These are phyloP conservation scores for Karalla daura DNA, from an alignment of 2,797 vertebrate species.

Conservation along the genomic window DNA sequence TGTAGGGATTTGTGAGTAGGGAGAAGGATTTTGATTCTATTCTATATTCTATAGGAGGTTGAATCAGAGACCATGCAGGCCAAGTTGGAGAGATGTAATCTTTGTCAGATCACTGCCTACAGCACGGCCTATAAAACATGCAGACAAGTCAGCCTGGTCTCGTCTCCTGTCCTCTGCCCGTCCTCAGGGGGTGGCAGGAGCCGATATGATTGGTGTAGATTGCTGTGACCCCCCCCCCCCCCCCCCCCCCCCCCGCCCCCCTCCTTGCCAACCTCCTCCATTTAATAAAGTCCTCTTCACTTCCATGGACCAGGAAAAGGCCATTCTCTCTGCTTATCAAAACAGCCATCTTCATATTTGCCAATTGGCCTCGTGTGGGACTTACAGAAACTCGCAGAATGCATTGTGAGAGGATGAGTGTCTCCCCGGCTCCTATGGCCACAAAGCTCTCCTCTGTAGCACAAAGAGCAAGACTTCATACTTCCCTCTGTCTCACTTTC, in stretches of 20 bases:
- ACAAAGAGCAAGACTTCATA: conserved; percentile 36
- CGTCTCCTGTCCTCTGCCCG: conserved; percentile 19
- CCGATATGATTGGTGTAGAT: conserved; percentile 35
- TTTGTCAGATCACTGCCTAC: no score
- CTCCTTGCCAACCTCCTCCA: conserved; percentile 7
- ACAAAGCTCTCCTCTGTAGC: conserved; percentile 52
- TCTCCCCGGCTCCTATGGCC: conserved; percentile 43
- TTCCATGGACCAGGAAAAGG: background rate
- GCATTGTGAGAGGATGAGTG: conserved; percentile 53
- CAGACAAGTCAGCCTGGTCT: background rate
- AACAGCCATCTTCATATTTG: conserved; percentile 44
- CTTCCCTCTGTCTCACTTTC: conserved; percentile 37
- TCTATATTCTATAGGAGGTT: no score
- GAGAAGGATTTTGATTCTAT: no score
- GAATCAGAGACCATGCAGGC: no score
- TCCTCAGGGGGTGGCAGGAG: conserved; percentile 18
- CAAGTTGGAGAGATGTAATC: no score
- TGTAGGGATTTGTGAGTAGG: no score
- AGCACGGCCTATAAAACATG: no score
- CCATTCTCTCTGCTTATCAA: conserved; percentile 15
- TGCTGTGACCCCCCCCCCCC: conserved; percentile 6
- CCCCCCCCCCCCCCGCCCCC: no score
- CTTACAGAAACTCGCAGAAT: conserved; percentile 26
- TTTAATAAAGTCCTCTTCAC: conserved; percentile 22
- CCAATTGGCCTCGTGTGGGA: conserved; percentile 41